phyloP scores from a whole-genome alignment of 2,888 invertebrate species.

The Catonia carolina region DNA sequence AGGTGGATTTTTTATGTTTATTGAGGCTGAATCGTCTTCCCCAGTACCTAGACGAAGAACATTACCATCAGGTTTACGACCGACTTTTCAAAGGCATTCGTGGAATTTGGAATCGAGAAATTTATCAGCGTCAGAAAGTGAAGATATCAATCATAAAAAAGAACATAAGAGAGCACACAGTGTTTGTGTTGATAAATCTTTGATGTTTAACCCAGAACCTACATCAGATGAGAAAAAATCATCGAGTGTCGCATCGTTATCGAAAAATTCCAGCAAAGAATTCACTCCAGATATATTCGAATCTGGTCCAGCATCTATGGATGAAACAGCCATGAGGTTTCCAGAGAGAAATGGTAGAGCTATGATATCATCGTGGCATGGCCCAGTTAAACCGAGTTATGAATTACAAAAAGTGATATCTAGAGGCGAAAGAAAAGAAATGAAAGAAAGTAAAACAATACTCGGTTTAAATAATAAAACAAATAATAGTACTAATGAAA shows the following conservation, averaged over 20 bases:
- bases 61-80: slow-evolving; percentile 41
- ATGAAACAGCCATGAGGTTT: slow-evolving; percentile 19
- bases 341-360: slow-evolving; percentile 20
- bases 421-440: slow-evolving; percentile 27
- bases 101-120: slow-evolving; percentile 43
- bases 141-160: slow-evolving; percentile 30
- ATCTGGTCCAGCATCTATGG: slow-evolving; percentile 30
- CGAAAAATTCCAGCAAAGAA: slow-evolving; percentile 21
- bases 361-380: slow-evolving; percentile 34
- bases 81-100: slow-evolving; percentile 44
- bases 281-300: slow-evolving; percentile 18
- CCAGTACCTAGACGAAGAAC: slow-evolving; percentile 41
- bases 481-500: neutral
- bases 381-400: slow-evolving; percentile 30
- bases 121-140: slow-evolving; percentile 29
- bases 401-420: slow-evolving; percentile 30
- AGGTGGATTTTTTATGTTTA: slow-evolving; percentile 45
- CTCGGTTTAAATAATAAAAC: slow-evolving; percentile 4
- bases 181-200: slow-evolving; percentile 44
- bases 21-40: slow-evolving; percentile 46
- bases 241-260: slow-evolving; percentile 23
- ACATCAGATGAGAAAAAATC: slow-evolving; percentile 23
- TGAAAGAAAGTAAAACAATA: slow-evolving; percentile 22
- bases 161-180: slow-evolving; percentile 46
- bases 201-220: slow-evolving; percentile 35